Evolutionary conservation across 2,797 vertebrate genomes (phyloP).

Genomic region (Taenioides sp.): DNA sequence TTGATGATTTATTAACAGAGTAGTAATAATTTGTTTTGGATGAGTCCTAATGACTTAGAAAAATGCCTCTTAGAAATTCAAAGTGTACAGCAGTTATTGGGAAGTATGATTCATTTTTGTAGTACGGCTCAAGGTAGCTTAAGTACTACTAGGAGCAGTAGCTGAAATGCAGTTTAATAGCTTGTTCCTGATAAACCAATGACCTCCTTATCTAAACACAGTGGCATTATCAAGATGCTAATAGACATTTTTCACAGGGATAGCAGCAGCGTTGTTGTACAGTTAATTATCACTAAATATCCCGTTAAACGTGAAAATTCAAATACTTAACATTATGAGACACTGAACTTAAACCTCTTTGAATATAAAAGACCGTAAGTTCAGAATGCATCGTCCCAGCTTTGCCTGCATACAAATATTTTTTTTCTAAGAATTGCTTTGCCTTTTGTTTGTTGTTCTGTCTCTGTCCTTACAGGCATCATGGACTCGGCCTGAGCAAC

Average conservation of each 20-base stretch:
- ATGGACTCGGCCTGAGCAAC: conserved; percentile 98
- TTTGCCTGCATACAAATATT: conserved; percentile 59
- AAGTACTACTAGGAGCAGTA: conserved; percentile 15
- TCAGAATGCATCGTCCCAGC: conserved; percentile 62
- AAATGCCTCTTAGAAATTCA: background rate
- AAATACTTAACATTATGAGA: conserved; percentile 19
- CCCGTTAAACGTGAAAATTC: too few species aligned
- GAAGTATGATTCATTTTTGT: background rate
- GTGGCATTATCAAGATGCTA: conserved; percentile 32
- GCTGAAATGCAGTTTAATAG: conserved; percentile 37
- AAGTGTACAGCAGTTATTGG: background rate
- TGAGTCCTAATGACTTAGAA: background rate
- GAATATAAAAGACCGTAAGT: conserved; percentile 55
- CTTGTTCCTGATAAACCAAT: conserved; percentile 51
- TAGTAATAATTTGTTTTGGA: background rate
- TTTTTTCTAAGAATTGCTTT: conserved; percentile 83
- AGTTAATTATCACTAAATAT: background rate
- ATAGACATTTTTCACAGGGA: conserved; percentile 15
- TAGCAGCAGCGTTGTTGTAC: conserved; percentile 18
- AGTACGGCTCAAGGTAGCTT: background rate
- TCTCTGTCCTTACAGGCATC: conserved; percentile 98
- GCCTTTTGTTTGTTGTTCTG: conserved; percentile 85
- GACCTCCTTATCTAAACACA: conserved; percentile 49
- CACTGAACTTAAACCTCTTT: conserved; percentile 44
- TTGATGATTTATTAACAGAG: background rate